Evolutionary conservation across 2,113 vertebrate genomes (phyloP).

Genomic region (Clarias gariepinus): DNA sequence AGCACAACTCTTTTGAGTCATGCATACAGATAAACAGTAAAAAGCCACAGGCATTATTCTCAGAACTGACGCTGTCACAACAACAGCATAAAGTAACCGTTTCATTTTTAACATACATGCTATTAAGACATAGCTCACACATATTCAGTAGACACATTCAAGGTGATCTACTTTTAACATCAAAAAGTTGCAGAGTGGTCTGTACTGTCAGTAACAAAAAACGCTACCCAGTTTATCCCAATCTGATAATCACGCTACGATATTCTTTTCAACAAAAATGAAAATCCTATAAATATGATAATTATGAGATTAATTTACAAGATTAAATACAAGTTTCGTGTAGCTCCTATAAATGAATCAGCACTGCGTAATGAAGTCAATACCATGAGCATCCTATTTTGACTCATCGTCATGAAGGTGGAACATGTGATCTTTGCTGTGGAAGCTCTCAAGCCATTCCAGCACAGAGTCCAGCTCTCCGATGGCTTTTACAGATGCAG

Average conservation of each 20-base stretch:
- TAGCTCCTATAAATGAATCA: neutral
- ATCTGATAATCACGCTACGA: neutral
- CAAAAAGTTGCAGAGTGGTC: neutral
- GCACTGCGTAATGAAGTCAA: neutral
- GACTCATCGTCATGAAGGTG: neutral
- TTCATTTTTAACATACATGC: conserved; percentile 3
- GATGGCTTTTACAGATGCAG: conserved; percentile 82
- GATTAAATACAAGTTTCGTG: neutral
- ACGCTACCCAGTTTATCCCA: neutral
- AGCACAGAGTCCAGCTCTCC: conserved; percentile 85
- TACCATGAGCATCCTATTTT: neutral
- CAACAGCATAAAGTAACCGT: neutral
- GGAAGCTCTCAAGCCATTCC: conserved; percentile 79
- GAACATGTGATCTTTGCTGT: neutral
- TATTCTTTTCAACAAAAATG: neutral
- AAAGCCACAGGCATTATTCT: conserved; percentile 7
- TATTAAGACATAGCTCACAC: neutral
- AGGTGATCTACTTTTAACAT: neutral
- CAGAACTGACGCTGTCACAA: conserved; percentile 5
- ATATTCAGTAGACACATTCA: neutral
- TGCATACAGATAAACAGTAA: conserved; percentile 32
- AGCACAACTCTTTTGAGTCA: conserved; percentile 40
- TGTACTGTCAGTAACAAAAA: neutral
- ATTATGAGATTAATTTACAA: neutral
- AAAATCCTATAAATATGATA: neutral